These are phyloP conservation scores for Lasioglossum morio DNA, from an alignment of 2,888 invertebrate species.

Conservation along the genomic window DNA sequence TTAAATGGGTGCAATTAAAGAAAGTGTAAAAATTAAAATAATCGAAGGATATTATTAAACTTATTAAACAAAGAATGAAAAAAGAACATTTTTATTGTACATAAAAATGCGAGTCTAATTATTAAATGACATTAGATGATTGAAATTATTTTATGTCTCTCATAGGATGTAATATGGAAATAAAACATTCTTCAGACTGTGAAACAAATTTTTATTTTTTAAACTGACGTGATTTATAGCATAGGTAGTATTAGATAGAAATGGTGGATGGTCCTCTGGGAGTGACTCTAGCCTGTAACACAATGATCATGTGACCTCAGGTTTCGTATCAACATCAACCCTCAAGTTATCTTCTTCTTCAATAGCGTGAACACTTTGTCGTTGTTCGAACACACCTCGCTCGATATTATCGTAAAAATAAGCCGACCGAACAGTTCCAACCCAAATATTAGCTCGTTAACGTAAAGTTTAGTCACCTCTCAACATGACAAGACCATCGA, in stretches of 20 bases:
- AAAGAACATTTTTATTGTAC: too few species aligned
- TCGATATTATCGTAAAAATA: slow-evolving; percentile 28
- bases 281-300: slow-evolving; percentile 4
- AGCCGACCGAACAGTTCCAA: slow-evolving; percentile 49
- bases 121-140: too few species aligned
- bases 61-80: too few species aligned
- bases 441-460: slow-evolving; percentile 63
- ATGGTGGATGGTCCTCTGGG: not conserved
- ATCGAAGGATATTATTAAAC: not conserved
- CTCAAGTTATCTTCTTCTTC: slow-evolving; percentile 29
- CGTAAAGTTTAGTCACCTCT: slow-evolving; percentile 69
- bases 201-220: not conserved
- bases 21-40: not conserved
- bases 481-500: slow-evolving; percentile 20
- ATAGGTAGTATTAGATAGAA: not conserved
- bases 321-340: slow-evolving; percentile 23
- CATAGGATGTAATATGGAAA: too few species aligned
- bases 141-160: too few species aligned
- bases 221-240: not conserved
- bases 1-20: not conserved
- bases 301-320: not conserved
- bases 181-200: not conserved
- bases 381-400: slow-evolving; percentile 31
- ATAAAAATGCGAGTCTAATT: too few species aligned
- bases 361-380: slow-evolving; percentile 43